Percentiles rank a stretch among this genome's conserved stretches.
These are phyloP conservation scores for Atta texana DNA, from an alignment of 1,140 invertebrate genomes.

Conservation along the genomic window DNA sequence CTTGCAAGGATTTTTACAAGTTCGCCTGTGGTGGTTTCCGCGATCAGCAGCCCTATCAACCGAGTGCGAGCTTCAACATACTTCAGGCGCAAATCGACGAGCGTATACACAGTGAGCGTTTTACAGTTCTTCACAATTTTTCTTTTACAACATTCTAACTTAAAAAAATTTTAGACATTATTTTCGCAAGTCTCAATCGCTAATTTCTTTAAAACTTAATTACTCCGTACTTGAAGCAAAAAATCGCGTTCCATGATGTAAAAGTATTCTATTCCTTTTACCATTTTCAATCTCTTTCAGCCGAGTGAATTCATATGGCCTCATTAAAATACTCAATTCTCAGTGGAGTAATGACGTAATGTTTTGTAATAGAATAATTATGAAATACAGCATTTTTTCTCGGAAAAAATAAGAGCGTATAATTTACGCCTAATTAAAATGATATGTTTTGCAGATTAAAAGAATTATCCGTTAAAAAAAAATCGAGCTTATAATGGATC, in stretches of 20 bases:
- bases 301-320: background rate
- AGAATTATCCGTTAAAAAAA: background rate
- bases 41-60: slow-evolving; percentile 79
- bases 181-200: background rate
- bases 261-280: background rate
- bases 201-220: background rate
- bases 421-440: background rate
- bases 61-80: slow-evolving; percentile 81
- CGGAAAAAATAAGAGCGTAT: background rate
- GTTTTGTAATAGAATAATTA: slow-evolving; percentile 4
- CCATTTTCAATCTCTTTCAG: background rate
- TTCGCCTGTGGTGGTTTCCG: slow-evolving; percentile 89
- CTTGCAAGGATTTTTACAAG: slow-evolving; percentile 90
- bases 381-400: background rate
- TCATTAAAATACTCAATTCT: slow-evolving; percentile 1
- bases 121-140: background rate
- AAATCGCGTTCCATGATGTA: background rate
- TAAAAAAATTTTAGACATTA: background rate
- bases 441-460: background rate
- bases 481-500: background rate
- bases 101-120: slow-evolving; percentile 82
- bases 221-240: background rate
- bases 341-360: background rate
- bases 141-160: background rate
- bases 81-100: slow-evolving; percentile 83